Conservation (phyloP, 2,113 vertebrate genomes). For the Corapipo altera region DNA sequence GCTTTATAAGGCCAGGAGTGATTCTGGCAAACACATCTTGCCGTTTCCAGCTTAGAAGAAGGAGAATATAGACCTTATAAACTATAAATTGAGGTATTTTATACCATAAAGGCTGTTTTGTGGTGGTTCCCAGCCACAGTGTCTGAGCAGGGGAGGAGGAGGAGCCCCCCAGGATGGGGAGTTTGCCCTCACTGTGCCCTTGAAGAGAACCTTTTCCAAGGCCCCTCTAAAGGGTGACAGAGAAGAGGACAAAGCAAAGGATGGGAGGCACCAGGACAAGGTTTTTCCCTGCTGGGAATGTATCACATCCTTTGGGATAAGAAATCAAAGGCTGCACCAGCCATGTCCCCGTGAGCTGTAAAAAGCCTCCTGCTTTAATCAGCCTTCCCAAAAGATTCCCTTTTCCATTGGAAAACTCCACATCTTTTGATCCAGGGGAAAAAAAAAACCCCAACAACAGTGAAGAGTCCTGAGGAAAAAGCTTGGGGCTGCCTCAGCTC, state of each 20-base stretch:
- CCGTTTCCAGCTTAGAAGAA: not conserved
- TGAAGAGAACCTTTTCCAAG: accelerated
- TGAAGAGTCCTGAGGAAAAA: not conserved
- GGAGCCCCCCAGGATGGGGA: not conserved
- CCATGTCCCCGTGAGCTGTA: not conserved
- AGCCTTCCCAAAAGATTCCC: constrained; percentile 1
- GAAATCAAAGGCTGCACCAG: constrained; percentile 37
- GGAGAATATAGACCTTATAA: not conserved
- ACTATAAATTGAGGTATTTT: not conserved
- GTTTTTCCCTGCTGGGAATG: not conserved
- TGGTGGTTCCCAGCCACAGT: not conserved
- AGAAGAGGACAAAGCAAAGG: not conserved
- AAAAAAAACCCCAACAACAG: not conserved
- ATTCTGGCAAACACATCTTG: not conserved
- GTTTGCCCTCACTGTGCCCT: not conserved
- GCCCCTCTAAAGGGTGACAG: not conserved
- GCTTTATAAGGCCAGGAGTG: not conserved
- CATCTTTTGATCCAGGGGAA: constrained; percentile 8
- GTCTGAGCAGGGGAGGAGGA: not conserved
- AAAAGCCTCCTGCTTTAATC: not conserved
- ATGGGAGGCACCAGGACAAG: not conserved
- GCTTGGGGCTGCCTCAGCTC: not conserved
- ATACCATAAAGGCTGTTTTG: not conserved
- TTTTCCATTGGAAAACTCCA: not conserved
- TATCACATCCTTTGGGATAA: not conserved